phyloP scores from a whole-genome alignment of 1,140 invertebrate species.

The Orchestia grillus region DNA sequence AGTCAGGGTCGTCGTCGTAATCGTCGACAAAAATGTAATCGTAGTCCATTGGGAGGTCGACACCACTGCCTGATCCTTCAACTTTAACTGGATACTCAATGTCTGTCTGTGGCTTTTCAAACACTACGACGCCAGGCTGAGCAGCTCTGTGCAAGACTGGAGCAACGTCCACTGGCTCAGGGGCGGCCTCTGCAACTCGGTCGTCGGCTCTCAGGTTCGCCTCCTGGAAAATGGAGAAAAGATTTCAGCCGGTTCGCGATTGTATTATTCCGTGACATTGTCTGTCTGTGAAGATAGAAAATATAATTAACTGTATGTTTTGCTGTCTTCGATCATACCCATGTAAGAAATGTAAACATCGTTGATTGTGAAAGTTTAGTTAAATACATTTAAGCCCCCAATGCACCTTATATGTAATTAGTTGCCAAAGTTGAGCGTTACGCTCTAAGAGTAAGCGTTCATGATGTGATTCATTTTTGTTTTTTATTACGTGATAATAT shows the following conservation, averaged over 20 bases:
- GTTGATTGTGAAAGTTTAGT: no score
- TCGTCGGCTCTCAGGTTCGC: not conserved
- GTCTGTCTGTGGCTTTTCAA: not conserved
- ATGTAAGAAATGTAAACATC: no score
- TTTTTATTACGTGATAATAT: no score
- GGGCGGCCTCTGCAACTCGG: not conserved
- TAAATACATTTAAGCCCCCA: no score
- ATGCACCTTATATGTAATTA: no score
- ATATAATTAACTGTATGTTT: no score
- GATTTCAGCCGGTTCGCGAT: not conserved
- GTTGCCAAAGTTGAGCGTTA: no score
- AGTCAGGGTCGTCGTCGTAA: not conserved
- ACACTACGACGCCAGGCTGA: not conserved
- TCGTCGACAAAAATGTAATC: not conserved
- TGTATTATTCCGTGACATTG: not conserved
- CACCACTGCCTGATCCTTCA: not conserved
- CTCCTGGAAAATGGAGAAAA: not conserved
- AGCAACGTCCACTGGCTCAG: not conserved
- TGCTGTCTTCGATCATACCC: no score
- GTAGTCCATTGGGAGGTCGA: not conserved
- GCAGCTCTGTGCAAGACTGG: not conserved
- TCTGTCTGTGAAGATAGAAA: no score
- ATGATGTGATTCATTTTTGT: no score
- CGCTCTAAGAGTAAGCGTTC: no score
- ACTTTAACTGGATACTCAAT: not conserved